Conservation (phyloP, 2,113 vertebrate species). For the Mirounga angustirostris region DNA sequence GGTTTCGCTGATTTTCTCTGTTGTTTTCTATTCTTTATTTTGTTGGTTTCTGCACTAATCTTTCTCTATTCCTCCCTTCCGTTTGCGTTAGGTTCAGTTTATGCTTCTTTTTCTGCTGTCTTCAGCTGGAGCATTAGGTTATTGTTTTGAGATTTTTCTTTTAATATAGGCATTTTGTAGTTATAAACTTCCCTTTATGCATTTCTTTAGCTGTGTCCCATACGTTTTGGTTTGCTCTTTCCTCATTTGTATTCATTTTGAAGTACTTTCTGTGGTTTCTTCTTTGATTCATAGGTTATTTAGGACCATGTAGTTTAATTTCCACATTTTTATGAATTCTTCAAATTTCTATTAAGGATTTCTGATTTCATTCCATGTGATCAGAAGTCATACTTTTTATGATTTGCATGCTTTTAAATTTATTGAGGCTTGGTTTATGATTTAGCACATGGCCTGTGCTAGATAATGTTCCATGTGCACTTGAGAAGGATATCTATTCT, state of each 20-base stretch:
- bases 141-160: neutral
- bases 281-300: neutral
- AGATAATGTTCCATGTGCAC: neutral
- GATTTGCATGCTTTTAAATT: neutral
- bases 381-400: neutral
- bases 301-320: neutral
- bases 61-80: neutral
- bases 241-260: neutral
- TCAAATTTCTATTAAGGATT: neutral
- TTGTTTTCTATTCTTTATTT: neutral
- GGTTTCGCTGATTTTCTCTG: neutral
- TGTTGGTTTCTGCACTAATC: neutral
- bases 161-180: neutral
- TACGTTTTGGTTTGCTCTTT: neutral
- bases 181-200: neutral
- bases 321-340: neutral
- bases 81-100: neutral
- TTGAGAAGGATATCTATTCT: neutral
- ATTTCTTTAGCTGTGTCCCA: neutral
- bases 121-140: neutral
- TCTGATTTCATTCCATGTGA: neutral
- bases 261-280: neutral
- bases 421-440: neutral
- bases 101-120: neutral
- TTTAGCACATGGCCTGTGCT: neutral